A percentile compares a stretch with the other conserved stretches of the same genome.
These are phyloP conservation scores for Hippocampus kuda DNA, from an alignment of 2,797 vertebrate species.

Conservation along the genomic window DNA sequence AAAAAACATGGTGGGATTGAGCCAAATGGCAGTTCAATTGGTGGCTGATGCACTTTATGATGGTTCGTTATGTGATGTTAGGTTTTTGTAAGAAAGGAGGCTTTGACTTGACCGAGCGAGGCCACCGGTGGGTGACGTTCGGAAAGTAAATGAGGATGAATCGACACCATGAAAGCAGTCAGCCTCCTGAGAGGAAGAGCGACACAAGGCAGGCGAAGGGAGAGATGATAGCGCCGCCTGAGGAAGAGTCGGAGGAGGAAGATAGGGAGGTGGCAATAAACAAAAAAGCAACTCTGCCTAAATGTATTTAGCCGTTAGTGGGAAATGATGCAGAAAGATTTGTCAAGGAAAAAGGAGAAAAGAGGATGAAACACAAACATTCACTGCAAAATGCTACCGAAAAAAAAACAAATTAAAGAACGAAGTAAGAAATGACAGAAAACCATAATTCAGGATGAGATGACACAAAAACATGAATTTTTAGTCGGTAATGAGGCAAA, in stretches of 20 bases:
- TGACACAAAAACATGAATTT: background rate
- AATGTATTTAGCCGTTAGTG: background rate
- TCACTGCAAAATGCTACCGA: background rate
- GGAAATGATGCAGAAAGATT: too few species aligned
- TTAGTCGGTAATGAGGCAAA: too few species aligned
- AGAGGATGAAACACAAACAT: background rate
- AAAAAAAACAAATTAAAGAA: too few species aligned
- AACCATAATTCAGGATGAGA: background rate
- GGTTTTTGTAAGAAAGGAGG: slow-evolving; percentile 14
- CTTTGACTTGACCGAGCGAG: slow-evolving; percentile 17
- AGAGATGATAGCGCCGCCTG: background rate
- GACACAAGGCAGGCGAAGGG: background rate
- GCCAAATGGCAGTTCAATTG: background rate
- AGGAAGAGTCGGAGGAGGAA: background rate
- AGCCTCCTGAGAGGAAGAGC: background rate
- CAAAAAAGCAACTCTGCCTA: background rate
- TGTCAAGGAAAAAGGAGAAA: too few species aligned
- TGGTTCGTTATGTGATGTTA: slow-evolving; percentile 25
- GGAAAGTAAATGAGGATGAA: slow-evolving; percentile 8
- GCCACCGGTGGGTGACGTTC: slow-evolving; percentile 19
- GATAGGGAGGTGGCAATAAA: background rate
- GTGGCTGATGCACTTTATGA: slow-evolving; percentile 11
- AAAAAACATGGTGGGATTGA: background rate
- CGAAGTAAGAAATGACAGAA: too few species aligned
- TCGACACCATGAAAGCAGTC: slow-evolving; percentile 1